Base-by-base conservation (phyloP, 1,140 invertebrate genomes). In the Venturia canescens region DNA sequence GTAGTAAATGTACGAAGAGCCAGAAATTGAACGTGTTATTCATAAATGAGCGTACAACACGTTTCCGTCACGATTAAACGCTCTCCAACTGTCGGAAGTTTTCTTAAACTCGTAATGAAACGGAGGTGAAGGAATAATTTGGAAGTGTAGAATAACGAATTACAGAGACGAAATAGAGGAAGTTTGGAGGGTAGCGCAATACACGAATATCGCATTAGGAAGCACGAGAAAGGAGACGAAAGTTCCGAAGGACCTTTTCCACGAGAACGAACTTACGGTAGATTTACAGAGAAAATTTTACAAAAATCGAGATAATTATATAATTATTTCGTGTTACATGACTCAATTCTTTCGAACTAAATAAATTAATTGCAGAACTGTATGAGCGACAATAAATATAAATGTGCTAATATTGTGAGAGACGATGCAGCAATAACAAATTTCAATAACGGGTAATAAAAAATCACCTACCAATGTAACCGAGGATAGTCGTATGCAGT, bases 161-260 rank as follows among this genome's bases (percentile, higher is more conserved):
- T 31, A 31, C 0, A 31, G 26, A n/a, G 29, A 69, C 2, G 29
- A 69, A 9, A 31, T n/a, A 31, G 29, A 69, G 66, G n/a, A 69
- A 69, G 66, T 69, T 31, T 69, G 7, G 6, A 31, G 29, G 66
- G 29, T 69, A 27, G 29, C 26, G 66, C 31, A 18, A 31, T 69
- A 69, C 66, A 69, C 66, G 66, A 69, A 69, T 69, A 29, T 69
- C 27, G 29, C 66, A 69, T 69, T 69, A 69, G 29, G 66, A 11
- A 69, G 50, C 6, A 5, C 6, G 50, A 11, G 50, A 53, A 18
- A n/a, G 50, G n/a, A 53, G n/a, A 4, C 18, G 1, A 53, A 9
- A 11, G 50, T 63, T 27, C 29, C 13, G 0, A 2, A 29, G 11
- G 21, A 69, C 16, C 31, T 66, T 23, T 18, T n/a, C 15, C 31